Base-by-base conservation (phyloP, 2,113 vertebrate species). In the mouse (Mus musculus) region DNA sequence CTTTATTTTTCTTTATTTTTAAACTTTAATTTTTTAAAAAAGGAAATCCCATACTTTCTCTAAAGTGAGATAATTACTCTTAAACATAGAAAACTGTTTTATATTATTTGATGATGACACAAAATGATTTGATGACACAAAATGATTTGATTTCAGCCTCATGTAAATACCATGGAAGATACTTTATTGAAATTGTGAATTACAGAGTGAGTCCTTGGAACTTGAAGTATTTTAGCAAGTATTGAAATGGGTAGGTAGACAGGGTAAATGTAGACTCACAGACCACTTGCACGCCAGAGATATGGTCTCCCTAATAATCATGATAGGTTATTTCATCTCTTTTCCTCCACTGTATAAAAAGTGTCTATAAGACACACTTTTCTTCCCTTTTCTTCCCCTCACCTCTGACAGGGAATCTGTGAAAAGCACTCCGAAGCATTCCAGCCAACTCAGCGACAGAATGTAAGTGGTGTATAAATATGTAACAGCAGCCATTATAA, bases 381-480 rank as follows among this genome's bases (percentile, higher is more conserved):
- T 42, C 42, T 42, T 42, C 75, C 36, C 1, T 1, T 56, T 30
- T 80, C 24, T 1, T 69, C 13, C 30, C 26, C 42, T 92, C 42
- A 86, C 73, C 77, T 75, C 88, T 72, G 63, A 81, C 73, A 72
- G 28, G 54, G 75, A 39, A 33, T 97, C 92, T 91, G 81, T 54
- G 88, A 86, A 80, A 56, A 96, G n/a, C 33, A 93, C 81, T 95
- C 84, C 63, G n/a, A 72, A 96, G 65, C 73, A 94, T 93, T 89
- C 81, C 89, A 95, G 95, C 88, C 93, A 78, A 92, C 81, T 7
- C 33, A 85, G 78, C 61, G 39, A 36, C n/a, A 28, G 95, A 95
- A 96, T 97, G 90, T n/a, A 94, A 97, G 97, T 94, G 73, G 42
- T 63, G 0, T 88, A 96, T 98, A 96, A 96, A 97, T 97, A 97